Conservation (phyloP, 2,888 invertebrate genomes). For the Eupithecia subumbrata region DNA sequence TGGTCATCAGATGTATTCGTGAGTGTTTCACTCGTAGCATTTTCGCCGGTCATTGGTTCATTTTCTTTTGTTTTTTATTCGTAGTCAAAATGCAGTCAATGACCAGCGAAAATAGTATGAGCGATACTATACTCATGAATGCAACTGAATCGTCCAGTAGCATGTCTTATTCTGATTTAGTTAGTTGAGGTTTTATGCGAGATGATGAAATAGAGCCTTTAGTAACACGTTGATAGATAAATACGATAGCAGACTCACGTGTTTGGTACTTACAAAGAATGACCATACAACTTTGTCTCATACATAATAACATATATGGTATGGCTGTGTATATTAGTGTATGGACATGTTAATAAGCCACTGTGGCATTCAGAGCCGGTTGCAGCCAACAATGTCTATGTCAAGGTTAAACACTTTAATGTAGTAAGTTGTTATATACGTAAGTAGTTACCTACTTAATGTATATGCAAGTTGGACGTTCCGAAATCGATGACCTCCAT, state of each 20-base stretch:
- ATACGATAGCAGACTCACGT: background rate
- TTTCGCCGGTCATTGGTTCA: no score
- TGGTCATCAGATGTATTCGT: background rate
- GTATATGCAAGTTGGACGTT: background rate
- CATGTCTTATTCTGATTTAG: background rate
- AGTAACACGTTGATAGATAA: background rate
- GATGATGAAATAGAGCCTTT: background rate
- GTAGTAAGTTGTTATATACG: background rate
- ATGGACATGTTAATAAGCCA: conserved; percentile 21
- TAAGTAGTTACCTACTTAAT: background rate
- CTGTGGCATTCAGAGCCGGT: conserved; percentile 24
- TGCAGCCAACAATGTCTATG: conserved; percentile 45
- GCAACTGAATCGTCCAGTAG: background rate
- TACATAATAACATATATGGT: background rate
- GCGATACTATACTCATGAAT: no score
- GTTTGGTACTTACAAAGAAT: background rate
- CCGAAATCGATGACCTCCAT: background rate
- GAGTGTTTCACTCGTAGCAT: no score
- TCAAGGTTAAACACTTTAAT: conserved; percentile 38
- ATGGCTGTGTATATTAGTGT: background rate
- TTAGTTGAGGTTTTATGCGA: background rate
- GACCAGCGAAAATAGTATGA: no score
- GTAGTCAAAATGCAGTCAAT: no score
- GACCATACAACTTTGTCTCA: background rate
- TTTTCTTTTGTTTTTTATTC: no score